Evolutionary conservation across 2,888 invertebrate genomes (phyloP).

Genomic region (Aproaerema taeniolella): DNA sequence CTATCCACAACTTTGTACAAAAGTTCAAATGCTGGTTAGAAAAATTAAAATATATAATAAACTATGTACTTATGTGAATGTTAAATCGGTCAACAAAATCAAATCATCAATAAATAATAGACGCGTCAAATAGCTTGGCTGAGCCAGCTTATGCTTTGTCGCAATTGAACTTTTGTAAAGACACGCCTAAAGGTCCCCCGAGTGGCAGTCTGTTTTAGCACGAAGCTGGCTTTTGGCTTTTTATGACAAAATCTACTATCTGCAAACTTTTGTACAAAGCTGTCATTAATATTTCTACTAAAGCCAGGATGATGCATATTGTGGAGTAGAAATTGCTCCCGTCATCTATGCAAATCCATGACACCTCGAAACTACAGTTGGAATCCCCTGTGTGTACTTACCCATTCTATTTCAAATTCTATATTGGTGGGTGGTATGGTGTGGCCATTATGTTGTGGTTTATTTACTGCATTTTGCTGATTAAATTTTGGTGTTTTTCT

Average conservation of each 20-base stretch:
- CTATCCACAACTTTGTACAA: conserved; percentile 71
- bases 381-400: conserved; percentile 28
- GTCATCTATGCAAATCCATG: no score
- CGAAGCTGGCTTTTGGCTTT: conserved; percentile 48
- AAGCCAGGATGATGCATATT: no score
- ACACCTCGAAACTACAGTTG: conserved; percentile 2
- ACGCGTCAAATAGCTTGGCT: neutral
- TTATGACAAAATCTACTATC: no score
- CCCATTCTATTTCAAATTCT: conserved; percentile 45
- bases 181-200: conserved; percentile 24
- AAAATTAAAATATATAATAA: neutral
- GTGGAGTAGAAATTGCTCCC: no score
- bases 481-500: no score
- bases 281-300: conserved; percentile 34
- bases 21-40: conserved; percentile 41
- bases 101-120: no score
- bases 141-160: conserved; percentile 17
- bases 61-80: neutral
- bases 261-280: conserved; percentile 64
- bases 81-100: no score
- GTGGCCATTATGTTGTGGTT: conserved; percentile 25
- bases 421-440: neutral
- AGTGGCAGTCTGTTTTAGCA: conserved; percentile 44
- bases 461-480: no score
- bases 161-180: conserved; percentile 58